These are phyloP conservation scores for Cotesia vestalis DNA, from an alignment of 1,140 invertebrate species.

Conservation along the genomic window DNA sequence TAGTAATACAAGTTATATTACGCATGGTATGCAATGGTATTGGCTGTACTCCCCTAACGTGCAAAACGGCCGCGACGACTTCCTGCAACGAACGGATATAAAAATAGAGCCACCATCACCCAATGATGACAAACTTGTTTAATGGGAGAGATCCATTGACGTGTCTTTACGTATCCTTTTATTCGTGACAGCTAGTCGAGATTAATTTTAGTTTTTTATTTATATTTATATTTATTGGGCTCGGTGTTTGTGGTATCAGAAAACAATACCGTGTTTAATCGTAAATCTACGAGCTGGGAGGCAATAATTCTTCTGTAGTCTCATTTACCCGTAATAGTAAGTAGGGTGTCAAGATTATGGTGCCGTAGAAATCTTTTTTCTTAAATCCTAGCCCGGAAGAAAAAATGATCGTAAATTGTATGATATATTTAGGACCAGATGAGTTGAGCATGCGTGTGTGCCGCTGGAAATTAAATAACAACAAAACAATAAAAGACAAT, in stretches of 20 bases:
- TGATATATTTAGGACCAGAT: slow-evolving; percentile 53
- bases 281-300: background rate
- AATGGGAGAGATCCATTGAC: slow-evolving; percentile 26
- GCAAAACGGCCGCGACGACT: slow-evolving; percentile 56
- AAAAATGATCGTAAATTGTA: slow-evolving; percentile 56
- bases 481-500: slow-evolving; percentile 62
- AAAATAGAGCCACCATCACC: slow-evolving; percentile 61
- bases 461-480: slow-evolving; percentile 58
- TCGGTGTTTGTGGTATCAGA: background rate
- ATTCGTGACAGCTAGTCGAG: background rate
- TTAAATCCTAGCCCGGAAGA: slow-evolving; percentile 39
- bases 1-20: too few relatives aligned
- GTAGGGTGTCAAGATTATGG: background rate
- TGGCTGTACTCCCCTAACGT: slow-evolving; percentile 27
- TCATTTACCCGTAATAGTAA: slow-evolving; percentile 1
- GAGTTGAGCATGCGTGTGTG: slow-evolving; percentile 22
- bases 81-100: slow-evolving; percentile 65
- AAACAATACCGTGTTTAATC: background rate
- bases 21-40: background rate
- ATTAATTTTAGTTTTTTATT: background rate
- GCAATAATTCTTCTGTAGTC: background rate
- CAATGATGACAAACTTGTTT: slow-evolving; percentile 38
- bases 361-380: slow-evolving; percentile 38
- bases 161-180: background rate
- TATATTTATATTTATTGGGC: too few relatives aligned